A percentile compares a stretch with the other conserved stretches of the same genome.
phyloP scores from a whole-genome alignment of 2,797 vertebrate genomes.

The Neopelma chrysocephalum region DNA sequence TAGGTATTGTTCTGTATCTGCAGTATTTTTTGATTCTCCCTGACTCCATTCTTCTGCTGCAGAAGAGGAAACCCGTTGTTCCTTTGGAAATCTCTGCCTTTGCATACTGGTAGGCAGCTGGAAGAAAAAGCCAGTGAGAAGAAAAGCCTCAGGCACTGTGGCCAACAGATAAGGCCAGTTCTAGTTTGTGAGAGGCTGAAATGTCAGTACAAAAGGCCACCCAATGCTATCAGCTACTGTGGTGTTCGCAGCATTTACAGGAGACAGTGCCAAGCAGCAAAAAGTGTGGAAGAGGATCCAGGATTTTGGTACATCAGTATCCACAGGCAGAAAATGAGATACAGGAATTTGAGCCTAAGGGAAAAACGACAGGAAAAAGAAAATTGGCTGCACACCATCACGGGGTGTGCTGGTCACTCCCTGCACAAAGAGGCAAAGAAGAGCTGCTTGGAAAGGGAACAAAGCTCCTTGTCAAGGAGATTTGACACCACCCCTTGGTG shows the following conservation, averaged over 20 bases:
- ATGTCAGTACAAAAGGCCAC: conserved; percentile 18
- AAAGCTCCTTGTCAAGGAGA: background rate
- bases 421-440: background rate
- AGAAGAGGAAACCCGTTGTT: conserved; percentile 7
- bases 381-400: background rate
- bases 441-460: background rate
- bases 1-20: background rate
- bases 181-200: conserved; percentile 16
- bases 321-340: background rate
- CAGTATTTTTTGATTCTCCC: background rate
- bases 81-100: background rate
- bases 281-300: background rate
- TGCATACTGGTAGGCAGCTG: background rate
- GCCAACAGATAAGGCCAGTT: conserved; percentile 9
- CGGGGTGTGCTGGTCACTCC: background rate
- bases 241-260: background rate
- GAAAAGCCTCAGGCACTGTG: conserved; percentile 27
- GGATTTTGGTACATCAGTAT: background rate
- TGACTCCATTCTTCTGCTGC: background rate
- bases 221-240: background rate
- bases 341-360: background rate
- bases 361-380: background rate
- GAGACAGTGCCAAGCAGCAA: background rate
- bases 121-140: conserved; percentile 6
- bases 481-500: background rate